These are phyloP conservation scores for Hippotragus niger DNA, from an alignment of 2,113 vertebrate species.

Conservation along the genomic window DNA sequence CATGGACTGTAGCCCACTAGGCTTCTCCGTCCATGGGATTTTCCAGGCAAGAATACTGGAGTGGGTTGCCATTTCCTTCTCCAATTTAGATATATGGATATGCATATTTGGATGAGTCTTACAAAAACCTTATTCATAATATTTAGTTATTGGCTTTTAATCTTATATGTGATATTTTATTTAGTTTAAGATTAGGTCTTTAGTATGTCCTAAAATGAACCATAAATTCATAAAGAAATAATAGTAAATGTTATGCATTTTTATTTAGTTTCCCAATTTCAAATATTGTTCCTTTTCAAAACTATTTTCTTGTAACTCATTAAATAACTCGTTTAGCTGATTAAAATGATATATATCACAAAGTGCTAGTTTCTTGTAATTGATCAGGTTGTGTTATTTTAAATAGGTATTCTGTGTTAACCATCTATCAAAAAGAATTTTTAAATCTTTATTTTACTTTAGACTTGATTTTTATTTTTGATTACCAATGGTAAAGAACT, in stretches of 20 bases:
- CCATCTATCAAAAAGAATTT: not conserved
- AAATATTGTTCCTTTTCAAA: not conserved
- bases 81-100: not conserved
- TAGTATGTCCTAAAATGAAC: not conserved
- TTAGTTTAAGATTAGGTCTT: conserved; percentile 1
- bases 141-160: conserved; percentile 25
- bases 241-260: not conserved
- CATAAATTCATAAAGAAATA: not conserved
- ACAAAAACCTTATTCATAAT: not conserved
- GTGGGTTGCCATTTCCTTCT: too few species aligned
- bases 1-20: too few species aligned
- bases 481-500: not conserved
- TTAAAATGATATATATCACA: not conserved
- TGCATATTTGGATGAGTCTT: not conserved
- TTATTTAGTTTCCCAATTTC: not conserved
- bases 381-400: not conserved
- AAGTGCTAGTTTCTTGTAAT: not conserved
- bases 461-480: not conserved
- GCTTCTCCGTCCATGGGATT: too few species aligned
- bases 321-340: not conserved
- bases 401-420: not conserved
- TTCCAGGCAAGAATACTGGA: too few species aligned
- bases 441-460: not conserved
- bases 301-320: not conserved
- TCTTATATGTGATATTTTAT: not conserved